A percentile compares a stretch with the other conserved stretches of the same genome.
These are phyloP conservation scores for Polyergus mexicanus DNA, from an alignment of 1,140 invertebrate genomes.

Conservation along the genomic window DNA sequence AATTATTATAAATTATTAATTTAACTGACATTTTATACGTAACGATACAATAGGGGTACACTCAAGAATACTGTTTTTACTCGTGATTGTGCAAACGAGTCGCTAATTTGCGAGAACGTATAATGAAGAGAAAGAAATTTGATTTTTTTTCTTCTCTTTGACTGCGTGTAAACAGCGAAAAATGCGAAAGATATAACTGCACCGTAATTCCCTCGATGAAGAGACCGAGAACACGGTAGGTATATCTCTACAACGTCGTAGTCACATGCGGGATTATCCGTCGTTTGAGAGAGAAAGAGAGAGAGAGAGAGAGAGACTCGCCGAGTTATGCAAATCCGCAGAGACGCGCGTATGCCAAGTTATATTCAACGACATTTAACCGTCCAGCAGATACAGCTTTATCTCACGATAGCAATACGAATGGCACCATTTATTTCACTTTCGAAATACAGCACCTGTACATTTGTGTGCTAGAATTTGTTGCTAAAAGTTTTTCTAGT, in stretches of 20 bases:
- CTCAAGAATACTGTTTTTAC: background rate
- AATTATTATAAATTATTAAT: too few species aligned
- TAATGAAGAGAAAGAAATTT: background rate
- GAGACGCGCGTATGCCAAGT: constrained; percentile 27
- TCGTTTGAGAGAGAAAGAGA: too few species aligned
- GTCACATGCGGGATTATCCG: constrained; percentile 38
- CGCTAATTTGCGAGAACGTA: background rate
- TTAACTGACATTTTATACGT: too few species aligned
- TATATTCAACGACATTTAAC: constrained; percentile 35
- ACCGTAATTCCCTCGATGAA: constrained; percentile 15
- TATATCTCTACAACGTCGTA: constrained; percentile 28
- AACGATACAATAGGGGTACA: background rate
- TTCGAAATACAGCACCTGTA: background rate
- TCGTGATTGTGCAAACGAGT: background rate
- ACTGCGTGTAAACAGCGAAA: constrained; percentile 15
- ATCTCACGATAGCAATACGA: constrained; percentile 29
- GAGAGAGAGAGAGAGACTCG: too few species aligned
- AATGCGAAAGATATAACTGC: constrained; percentile 9
- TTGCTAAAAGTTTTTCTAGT: background rate
- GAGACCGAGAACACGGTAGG: constrained; percentile 22
- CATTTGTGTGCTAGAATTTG: background rate
- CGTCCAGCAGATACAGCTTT: background rate
- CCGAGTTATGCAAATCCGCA: constrained; percentile 32
- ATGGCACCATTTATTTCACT: background rate
- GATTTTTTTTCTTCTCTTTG: constrained; percentile 8